Evolutionary conservation across 2,888 invertebrate genomes (phyloP).

Genomic region (Pammene aurita): DNA sequence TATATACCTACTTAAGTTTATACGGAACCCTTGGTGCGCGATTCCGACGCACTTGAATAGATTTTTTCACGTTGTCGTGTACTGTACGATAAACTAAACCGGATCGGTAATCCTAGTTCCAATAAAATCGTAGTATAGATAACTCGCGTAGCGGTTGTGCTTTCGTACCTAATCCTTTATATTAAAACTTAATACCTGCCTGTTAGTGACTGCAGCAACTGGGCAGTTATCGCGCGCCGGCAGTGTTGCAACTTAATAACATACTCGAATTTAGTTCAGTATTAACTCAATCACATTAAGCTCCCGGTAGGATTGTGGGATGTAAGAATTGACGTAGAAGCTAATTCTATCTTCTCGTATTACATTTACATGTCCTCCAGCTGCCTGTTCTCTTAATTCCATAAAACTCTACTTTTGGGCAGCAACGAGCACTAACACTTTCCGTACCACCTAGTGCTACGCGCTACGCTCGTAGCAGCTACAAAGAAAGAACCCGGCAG

Average conservation of each 20-base stretch:
- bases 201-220: background rate
- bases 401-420: background rate
- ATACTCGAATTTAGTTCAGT: background rate
- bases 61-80: no score
- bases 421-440: background rate
- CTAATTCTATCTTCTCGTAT: no score
- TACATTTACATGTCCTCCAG: background rate
- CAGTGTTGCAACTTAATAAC: background rate
- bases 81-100: background rate
- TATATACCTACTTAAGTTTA: no score
- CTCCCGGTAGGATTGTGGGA: no score
- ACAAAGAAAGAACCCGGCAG: no score
- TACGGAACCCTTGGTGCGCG: no score
- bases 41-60: no score
- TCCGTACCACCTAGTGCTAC: no score
- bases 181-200: background rate
- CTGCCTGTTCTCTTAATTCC: background rate
- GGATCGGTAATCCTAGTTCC: slow-evolving; percentile 1
- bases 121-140: background rate
- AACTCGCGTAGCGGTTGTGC: background rate
- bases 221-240: background rate
- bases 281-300: background rate
- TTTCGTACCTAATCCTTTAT: background rate
- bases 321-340: no score
- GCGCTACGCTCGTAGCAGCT: no score